phyloP scores from a whole-genome alignment of 2,888 invertebrate genomes.

The Acholoe squamosa region DNA sequence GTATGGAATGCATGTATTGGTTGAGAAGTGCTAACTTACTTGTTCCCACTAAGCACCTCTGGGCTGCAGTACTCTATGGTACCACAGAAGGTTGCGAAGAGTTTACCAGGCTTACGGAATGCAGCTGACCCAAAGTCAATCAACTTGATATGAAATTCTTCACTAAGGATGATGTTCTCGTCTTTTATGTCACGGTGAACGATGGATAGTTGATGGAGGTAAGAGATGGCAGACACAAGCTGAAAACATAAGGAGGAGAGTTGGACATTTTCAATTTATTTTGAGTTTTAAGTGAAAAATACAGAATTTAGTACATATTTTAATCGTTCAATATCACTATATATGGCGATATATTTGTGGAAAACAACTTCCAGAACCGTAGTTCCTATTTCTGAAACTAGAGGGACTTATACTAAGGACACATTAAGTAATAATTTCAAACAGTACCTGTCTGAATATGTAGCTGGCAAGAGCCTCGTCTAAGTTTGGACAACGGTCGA shows the following conservation, averaged over 20 bases:
- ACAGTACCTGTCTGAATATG: slow-evolving; percentile 88
- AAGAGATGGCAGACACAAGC: slow-evolving; percentile 89
- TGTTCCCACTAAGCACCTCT: slow-evolving; percentile 89
- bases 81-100: slow-evolving; percentile 90
- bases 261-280: too few relatives aligned
- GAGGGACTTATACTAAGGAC: too few relatives aligned
- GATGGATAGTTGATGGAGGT: slow-evolving; percentile 87
- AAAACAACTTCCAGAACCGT: too few relatives aligned
- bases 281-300: too few relatives aligned
- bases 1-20: too few relatives aligned
- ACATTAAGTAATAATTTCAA: too few relatives aligned
- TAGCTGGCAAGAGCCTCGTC: slow-evolving; percentile 88
- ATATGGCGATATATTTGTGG: too few relatives aligned
- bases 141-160: slow-evolving; percentile 88
- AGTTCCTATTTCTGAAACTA: too few relatives aligned
- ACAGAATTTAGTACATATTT: too few relatives aligned
- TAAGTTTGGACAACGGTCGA: slow-evolving; percentile 88
- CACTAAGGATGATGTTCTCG: slow-evolving; percentile 90
- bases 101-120: slow-evolving; percentile 85
- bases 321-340: too few relatives aligned
- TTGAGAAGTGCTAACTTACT: too few relatives aligned
- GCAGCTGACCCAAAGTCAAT: slow-evolving; percentile 92
- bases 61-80: slow-evolving; percentile 91
- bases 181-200: slow-evolving; percentile 90
- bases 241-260: slow-evolving; percentile 78